A percentile compares a stretch with the other conserved stretches of the same genome.
These are phyloP conservation scores for Nettapus auritus DNA, from an alignment of 2,113 vertebrate genomes.

Conservation along the genomic window DNA sequence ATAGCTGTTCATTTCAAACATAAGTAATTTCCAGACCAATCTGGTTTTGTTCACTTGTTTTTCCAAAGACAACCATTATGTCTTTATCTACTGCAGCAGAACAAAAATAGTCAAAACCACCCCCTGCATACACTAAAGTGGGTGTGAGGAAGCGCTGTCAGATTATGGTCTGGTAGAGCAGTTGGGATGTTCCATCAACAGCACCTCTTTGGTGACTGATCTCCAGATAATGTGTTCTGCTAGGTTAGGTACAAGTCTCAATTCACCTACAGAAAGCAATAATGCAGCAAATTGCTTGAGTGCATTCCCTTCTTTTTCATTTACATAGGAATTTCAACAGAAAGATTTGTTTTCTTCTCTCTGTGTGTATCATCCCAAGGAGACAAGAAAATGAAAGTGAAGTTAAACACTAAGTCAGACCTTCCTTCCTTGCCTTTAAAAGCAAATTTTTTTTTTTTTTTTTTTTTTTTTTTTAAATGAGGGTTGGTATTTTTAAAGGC, in stretches of 20 bases:
- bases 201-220: neutral
- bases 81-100: neutral
- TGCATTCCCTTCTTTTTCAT: neutral
- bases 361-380: neutral
- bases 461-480: too few relatives aligned
- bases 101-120: neutral
- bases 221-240: neutral
- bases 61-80: neutral
- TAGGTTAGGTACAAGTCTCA: neutral
- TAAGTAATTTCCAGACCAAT: conserved; percentile 4
- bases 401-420: neutral
- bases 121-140: neutral
- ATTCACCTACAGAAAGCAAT: neutral
- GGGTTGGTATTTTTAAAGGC: neutral
- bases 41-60: neutral
- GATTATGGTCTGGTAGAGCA: neutral
- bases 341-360: neutral
- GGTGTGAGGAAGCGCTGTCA: neutral
- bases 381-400: neutral
- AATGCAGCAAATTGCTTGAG: neutral
- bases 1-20: conserved; percentile 12
- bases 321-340: neutral
- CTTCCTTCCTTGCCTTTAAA: neutral
- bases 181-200: neutral
- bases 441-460: too few relatives aligned